These are phyloP conservation scores for Petrocephalus sullivani DNA, from an alignment of 2,797 vertebrate genomes.

Conservation along the genomic window DNA sequence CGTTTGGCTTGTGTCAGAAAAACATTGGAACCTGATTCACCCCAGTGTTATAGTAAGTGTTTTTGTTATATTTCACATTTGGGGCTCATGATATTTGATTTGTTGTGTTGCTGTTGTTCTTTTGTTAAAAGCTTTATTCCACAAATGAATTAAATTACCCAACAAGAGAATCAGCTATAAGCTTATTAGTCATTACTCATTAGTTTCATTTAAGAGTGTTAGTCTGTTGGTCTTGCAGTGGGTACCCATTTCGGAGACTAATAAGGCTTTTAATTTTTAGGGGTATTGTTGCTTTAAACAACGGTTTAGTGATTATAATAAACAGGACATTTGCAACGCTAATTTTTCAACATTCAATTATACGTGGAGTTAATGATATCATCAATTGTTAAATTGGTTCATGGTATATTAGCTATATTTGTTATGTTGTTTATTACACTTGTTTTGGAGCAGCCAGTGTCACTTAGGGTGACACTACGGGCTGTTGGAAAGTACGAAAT, in stretches of 20 bases:
- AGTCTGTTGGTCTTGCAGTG: neutral
- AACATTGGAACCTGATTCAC: neutral
- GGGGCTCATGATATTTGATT: neutral
- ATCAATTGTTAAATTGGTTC: neutral
- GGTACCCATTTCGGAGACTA: neutral
- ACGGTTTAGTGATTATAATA: neutral
- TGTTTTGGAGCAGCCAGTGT: neutral
- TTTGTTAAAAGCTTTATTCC: neutral
- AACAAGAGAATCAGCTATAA: neutral
- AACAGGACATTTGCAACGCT: neutral
- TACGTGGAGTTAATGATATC: neutral
- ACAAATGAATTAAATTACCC: neutral
- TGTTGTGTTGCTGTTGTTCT: neutral
- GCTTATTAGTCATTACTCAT: neutral
- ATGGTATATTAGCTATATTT: neutral
- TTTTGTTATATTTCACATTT: neutral
- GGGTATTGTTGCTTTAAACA: neutral
- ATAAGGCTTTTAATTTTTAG: neutral
- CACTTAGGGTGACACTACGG: neutral
- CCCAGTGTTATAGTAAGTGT: neutral
- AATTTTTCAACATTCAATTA: neutral
- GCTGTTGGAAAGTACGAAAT: too few relatives aligned
- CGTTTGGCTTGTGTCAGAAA: neutral
- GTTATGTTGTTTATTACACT: neutral
- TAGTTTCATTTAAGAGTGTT: neutral